These are phyloP conservation scores for Aporrectodea caliginosa DNA, from an alignment of 1,140 invertebrate species.

Conservation along the genomic window DNA sequence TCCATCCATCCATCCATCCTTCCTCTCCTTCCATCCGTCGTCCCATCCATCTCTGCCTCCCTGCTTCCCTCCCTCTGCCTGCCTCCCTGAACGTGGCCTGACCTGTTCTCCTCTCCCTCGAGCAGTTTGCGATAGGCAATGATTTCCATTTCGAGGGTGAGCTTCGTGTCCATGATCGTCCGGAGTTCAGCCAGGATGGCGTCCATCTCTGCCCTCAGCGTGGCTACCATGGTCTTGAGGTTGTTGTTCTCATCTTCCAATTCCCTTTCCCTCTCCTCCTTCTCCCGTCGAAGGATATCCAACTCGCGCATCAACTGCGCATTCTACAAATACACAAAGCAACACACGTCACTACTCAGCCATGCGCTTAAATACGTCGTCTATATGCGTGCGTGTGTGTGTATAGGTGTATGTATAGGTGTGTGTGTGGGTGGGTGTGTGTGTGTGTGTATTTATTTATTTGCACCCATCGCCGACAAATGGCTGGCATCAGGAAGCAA, in stretches of 20 bases:
- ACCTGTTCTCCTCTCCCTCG: slow-evolving; percentile 29
- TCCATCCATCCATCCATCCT: not conserved
- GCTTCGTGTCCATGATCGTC: slow-evolving; percentile 24
- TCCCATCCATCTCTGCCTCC: no score
- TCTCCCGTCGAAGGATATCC: slow-evolving; percentile 17
- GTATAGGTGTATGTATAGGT: no score
- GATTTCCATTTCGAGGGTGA: slow-evolving; percentile 24
- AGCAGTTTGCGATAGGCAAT: slow-evolving; percentile 29
- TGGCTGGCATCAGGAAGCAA: no score
- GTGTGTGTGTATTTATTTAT: no score
- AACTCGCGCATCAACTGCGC: slow-evolving; percentile 11
- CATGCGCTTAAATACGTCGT: no score
- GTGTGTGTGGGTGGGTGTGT: no score
- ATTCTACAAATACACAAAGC: slow-evolving; percentile 2
- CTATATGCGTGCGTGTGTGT: no score
- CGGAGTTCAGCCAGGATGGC: slow-evolving; percentile 7
- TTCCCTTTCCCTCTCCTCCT: slow-evolving; percentile 22
- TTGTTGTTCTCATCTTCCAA: slow-evolving; percentile 20
- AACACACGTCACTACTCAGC: no score
- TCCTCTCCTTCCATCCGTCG: no score
- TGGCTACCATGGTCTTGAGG: not conserved
- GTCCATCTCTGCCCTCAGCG: slow-evolving; percentile 15
- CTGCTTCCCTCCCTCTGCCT: no score
- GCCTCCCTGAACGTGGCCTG: no score
- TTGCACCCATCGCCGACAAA: no score